Conservation (phyloP, 2,888 invertebrate species). For the Cryptocheilus praepositus region DNA sequence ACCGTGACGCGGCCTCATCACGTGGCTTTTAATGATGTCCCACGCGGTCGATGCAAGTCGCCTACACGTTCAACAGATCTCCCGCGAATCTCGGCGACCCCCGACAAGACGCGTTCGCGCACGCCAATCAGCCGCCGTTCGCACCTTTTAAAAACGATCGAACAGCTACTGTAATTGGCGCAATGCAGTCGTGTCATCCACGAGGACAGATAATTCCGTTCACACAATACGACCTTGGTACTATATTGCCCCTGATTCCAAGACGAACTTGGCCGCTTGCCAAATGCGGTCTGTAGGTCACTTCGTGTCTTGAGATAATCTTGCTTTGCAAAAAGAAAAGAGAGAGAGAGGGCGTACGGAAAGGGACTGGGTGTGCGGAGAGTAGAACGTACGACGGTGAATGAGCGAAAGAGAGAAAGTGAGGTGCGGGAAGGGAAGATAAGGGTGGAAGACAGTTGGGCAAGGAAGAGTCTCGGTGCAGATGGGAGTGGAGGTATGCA, state of each 20-base stretch:
- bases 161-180: conserved; percentile 63
- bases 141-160: conserved; percentile 33
- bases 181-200: conserved; percentile 69
- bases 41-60: no score
- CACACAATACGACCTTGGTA: conserved; percentile 69
- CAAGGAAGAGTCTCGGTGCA: conserved; percentile 31
- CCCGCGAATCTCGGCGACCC: no score
- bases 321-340: conserved; percentile 36
- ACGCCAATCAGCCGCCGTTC: no score
- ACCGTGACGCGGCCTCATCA: no score
- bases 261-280: conserved; percentile 70
- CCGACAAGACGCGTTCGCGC: no score
- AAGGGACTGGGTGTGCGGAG: background rate
- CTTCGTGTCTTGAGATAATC: conserved; percentile 60
- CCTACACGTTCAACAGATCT: no score
- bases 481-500: conserved; percentile 3
- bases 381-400: background rate
- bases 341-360: background rate
- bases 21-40: no score
- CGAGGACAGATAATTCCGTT: conserved; percentile 69
- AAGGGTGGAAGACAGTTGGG: background rate
- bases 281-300: conserved; percentile 71
- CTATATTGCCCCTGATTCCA: conserved; percentile 69
- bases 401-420: background rate
- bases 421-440: background rate